These are phyloP conservation scores for Lophotis ruficrista DNA, from an alignment of 2,113 vertebrate species.

Conservation along the genomic window DNA sequence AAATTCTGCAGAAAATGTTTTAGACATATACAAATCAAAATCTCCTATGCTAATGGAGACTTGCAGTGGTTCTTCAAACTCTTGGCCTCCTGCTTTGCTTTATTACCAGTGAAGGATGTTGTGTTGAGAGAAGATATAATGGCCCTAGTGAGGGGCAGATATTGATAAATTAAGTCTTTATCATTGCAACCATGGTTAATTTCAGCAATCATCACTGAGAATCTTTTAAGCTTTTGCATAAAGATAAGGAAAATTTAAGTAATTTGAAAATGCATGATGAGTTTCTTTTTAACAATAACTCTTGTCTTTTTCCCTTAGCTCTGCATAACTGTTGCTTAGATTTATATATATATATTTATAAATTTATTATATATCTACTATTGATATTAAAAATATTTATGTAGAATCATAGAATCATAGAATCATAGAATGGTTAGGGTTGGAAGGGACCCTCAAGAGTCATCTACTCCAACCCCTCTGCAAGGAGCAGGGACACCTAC, in stretches of 20 bases:
- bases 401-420: too few relatives aligned
- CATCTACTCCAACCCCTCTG: too few relatives aligned
- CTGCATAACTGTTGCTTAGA: not conserved
- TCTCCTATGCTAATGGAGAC: not conserved
- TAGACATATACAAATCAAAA: not conserved
- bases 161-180: not conserved
- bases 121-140: not conserved
- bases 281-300: not conserved
- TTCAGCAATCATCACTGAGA: not conserved
- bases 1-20: not conserved
- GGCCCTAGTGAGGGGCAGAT: too few relatives aligned
- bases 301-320: not conserved
- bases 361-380: not conserved
- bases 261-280: not conserved
- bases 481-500: too few relatives aligned
- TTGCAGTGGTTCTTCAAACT: not conserved
- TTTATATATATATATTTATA: not conserved
- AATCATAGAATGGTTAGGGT: too few relatives aligned
- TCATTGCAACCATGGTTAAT: not conserved
- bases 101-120: not conserved
- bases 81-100: not conserved
- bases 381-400: not conserved
- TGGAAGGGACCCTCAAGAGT: too few relatives aligned
- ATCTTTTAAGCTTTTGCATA: not conserved
- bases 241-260: not conserved